These are phyloP conservation scores for Phalacrocorax brasilianus DNA, from an alignment of 2,113 vertebrate species.

Conservation along the genomic window DNA sequence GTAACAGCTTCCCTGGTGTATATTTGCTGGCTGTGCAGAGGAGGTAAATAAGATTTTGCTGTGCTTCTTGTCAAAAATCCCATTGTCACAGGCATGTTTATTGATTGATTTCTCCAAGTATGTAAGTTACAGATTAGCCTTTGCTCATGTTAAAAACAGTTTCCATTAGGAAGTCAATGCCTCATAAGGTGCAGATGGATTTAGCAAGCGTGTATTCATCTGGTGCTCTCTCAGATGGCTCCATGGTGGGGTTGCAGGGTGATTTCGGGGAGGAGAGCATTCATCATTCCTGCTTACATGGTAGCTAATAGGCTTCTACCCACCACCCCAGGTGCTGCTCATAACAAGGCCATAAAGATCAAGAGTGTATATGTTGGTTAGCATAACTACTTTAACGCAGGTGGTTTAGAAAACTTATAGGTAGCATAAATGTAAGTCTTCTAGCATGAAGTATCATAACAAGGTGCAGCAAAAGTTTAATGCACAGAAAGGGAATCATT, in stretches of 20 bases:
- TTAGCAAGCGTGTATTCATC: not conserved
- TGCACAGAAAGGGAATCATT: slow-evolving; percentile 43
- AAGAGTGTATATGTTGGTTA: not conserved
- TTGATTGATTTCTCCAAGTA: not conserved
- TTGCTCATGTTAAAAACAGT: not conserved
- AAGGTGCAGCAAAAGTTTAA: slow-evolving; percentile 45
- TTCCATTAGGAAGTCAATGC: not conserved
- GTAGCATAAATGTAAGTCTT: slow-evolving; percentile 11
- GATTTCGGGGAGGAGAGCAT: not conserved
- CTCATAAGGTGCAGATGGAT: not conserved
- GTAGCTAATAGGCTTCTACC: not conserved
- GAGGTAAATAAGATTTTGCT: slow-evolving; percentile 32
- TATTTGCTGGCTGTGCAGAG: slow-evolving; percentile 2
- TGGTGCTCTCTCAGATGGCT: not conserved
- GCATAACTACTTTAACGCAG: slow-evolving; percentile 23
- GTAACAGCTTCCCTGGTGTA: not conserved
- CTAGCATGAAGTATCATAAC: slow-evolving; percentile 10
- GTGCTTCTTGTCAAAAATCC: slow-evolving; percentile 27
- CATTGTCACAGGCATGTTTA: not conserved
- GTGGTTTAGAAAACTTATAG: slow-evolving; percentile 24
- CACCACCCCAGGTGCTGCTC: not conserved
- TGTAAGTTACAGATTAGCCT: not conserved
- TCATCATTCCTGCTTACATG: not conserved
- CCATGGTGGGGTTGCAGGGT: not conserved
- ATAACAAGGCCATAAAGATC: not conserved